Percentiles rank a stretch among this genome's conserved stretches.
Evolutionary conservation across 2,888 invertebrate genomes (phyloP).

Genomic region (Entomobrya proxima): DNA sequence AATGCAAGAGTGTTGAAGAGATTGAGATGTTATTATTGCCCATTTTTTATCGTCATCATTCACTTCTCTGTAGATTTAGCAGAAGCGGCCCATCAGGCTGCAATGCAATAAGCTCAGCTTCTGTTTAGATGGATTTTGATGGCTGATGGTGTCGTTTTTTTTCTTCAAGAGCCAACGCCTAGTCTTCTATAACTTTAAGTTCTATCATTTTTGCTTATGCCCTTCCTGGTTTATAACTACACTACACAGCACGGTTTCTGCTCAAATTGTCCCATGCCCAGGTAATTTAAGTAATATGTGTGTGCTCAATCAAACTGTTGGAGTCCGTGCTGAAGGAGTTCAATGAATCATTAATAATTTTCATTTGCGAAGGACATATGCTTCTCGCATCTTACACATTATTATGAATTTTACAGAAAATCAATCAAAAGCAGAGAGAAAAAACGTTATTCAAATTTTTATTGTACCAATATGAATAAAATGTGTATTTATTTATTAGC

Average conservation of each 20-base stretch:
- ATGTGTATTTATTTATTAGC: too few relatives aligned
- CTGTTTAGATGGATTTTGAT: slow-evolving; percentile 7
- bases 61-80: neutral
- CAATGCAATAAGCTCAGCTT: neutral
- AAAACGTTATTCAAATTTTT: too few relatives aligned
- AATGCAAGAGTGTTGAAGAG: neutral
- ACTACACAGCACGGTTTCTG: neutral
- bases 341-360: too few relatives aligned
- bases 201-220: neutral
- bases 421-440: too few relatives aligned
- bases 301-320: neutral
- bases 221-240: slow-evolving; percentile 38
- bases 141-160: neutral
- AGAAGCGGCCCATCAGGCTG: neutral
- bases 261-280: neutral
- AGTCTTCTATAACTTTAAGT: neutral
- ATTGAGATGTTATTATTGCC: slow-evolving; percentile 55
- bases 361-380: too few relatives aligned
- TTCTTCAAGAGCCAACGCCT: slow-evolving; percentile 51
- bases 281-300: neutral
- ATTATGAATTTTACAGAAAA: too few relatives aligned
- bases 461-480: too few relatives aligned
- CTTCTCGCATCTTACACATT: too few relatives aligned
- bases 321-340: too few relatives aligned
- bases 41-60: slow-evolving; percentile 1